Percentiles rank a stretch among this genome's conserved stretches.
Conservation (phyloP, 2,113 vertebrate genomes). For the Salvator merianae region DNA sequence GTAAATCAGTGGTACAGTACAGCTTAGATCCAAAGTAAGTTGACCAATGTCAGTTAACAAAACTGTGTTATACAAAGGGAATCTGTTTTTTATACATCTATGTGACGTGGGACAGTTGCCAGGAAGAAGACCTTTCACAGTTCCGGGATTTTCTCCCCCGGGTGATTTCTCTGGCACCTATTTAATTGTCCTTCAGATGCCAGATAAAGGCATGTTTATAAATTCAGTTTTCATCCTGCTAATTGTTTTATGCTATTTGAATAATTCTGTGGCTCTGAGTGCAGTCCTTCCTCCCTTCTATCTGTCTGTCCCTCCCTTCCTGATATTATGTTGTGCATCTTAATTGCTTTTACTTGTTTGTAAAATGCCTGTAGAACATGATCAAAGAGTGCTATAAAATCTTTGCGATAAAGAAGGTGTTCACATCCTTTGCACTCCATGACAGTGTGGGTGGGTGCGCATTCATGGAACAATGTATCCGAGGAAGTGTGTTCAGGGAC, state of each 20-base stretch:
- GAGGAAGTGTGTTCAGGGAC: neutral
- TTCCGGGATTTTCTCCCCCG: no score
- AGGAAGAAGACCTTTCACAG: no score
- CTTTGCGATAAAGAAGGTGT: neutral
- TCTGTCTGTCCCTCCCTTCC: no score
- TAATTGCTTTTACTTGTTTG: neutral
- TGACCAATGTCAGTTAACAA: no score
- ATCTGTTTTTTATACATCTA: no score
- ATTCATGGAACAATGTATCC: neutral
- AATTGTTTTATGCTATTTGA: neutral
- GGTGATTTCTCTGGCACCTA: neutral
- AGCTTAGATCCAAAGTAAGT: no score
- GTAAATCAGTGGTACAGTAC: no score
- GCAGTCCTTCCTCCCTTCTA: no score
- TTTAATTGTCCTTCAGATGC: neutral
- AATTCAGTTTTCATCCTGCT: neutral
- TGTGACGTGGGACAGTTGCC: no score
- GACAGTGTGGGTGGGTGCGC: neutral
- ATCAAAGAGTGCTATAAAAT: neutral
- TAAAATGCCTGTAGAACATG: neutral
- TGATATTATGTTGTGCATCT: neutral
- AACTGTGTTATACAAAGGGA: no score
- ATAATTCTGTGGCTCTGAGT: neutral
- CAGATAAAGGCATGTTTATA: neutral
- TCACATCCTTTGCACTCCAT: no score